phyloP scores from a whole-genome alignment of 1,140 invertebrate species.

The Drosophila obscura region DNA sequence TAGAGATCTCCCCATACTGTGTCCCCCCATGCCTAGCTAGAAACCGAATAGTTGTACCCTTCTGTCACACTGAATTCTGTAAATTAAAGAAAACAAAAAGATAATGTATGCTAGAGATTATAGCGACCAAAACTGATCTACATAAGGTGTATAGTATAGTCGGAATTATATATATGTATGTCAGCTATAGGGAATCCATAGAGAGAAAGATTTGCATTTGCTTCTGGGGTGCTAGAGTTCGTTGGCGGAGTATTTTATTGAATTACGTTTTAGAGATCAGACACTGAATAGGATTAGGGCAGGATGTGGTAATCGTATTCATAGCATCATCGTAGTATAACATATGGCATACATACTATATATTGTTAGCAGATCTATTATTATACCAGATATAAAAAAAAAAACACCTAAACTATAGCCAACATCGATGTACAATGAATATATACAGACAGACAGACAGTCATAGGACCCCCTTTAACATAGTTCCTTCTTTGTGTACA shows the following conservation, averaged over 20 bases:
- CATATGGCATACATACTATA: background rate
- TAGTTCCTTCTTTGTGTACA: conserved; percentile 57
- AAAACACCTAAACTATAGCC: conserved; percentile 16
- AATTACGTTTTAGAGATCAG: conserved; percentile 40
- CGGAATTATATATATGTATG: conserved; percentile 21
- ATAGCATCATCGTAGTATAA: conserved; percentile 10
- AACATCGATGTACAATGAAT: conserved; percentile 26
- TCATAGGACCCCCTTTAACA: conserved; percentile 23
- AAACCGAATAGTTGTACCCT: conserved; percentile 48
- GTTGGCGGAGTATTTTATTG: background rate
- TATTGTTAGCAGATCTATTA: conserved; percentile 39
- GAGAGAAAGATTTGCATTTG: conserved; percentile 2
- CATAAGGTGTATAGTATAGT: conserved; percentile 61
- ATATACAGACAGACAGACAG: background rate
- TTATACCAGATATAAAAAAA: conserved; percentile 15
- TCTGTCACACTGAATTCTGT: conserved; percentile 26
- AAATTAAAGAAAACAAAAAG: conserved; percentile 5
- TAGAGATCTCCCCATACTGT: conserved; percentile 35
- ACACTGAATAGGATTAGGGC: conserved; percentile 44
- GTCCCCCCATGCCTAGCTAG: conserved; percentile 34
- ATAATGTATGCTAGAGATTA: conserved; percentile 25
- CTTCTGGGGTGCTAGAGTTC: conserved; percentile 43
- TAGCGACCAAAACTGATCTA: conserved; percentile 70
- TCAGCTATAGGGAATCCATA: conserved; percentile 19
- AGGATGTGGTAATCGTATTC: background rate